Evolutionary conservation across 2,113 vertebrate species (phyloP).

Genomic region (Paedocypris sp.): DNA sequence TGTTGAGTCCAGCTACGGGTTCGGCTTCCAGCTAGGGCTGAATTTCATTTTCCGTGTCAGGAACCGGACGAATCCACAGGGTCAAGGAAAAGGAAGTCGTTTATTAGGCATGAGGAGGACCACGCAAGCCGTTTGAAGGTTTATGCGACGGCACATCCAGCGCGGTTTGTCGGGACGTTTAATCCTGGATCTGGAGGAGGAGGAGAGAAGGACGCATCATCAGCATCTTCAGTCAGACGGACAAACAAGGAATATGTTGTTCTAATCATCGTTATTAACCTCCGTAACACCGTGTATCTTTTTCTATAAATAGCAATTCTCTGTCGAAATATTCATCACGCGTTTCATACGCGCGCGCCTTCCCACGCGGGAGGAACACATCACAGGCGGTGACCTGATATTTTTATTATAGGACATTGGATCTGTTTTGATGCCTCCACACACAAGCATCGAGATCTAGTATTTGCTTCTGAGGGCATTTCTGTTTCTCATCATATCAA

Average conservation of each 20-base stretch:
- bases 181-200: conserved; percentile 36
- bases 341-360: background rate
- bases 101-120: conserved; percentile 33
- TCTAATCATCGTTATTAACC: background rate
- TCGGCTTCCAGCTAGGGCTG: conserved; percentile 27
- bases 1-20: conserved; percentile 35
- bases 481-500: background rate
- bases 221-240: conserved; percentile 5
- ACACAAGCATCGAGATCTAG: too few species aligned
- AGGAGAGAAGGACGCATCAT: conserved; percentile 44
- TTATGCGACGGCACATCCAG: conserved; percentile 37
- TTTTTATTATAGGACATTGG: background rate
- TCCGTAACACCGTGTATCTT: background rate
- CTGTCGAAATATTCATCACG: conserved; percentile 6
- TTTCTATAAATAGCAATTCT: background rate
- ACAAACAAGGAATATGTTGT: background rate
- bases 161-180: conserved; percentile 51
- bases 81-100: conserved; percentile 23
- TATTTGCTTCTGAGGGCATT: background rate
- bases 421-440: background rate
- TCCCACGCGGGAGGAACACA: conserved; percentile 5
- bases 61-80: conserved; percentile 23
- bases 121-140: conserved; percentile 15
- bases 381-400: conserved; percentile 7
- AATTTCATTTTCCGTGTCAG: conserved; percentile 27